Conservation (phyloP, 2,113 vertebrate genomes). For the Glareola pratincola region DNA sequence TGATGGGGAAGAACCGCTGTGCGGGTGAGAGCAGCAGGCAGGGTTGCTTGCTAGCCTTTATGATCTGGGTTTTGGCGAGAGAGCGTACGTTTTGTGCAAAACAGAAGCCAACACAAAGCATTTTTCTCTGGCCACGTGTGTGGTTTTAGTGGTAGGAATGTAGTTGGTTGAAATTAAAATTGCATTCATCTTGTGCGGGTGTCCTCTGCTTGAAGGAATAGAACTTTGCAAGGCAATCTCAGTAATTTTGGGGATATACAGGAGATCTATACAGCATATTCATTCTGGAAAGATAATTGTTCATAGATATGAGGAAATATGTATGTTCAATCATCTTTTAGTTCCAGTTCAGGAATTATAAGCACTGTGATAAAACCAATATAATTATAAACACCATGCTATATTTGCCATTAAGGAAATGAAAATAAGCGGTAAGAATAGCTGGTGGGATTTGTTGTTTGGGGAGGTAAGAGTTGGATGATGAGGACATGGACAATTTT, state of each 20-base stretch:
- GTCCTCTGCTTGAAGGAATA: background rate
- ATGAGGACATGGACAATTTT: background rate
- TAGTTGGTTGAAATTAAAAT: slow-evolving; percentile 28
- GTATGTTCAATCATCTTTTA: background rate
- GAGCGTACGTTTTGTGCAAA: background rate
- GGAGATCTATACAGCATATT: background rate
- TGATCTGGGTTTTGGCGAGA: background rate
- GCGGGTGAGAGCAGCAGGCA: background rate
- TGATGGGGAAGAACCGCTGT: background rate
- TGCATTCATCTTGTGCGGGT: background rate
- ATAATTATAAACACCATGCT: background rate
- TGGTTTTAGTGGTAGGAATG: background rate
- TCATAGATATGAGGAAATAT: background rate
- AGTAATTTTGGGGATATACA: background rate
- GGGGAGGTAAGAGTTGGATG: fast-evolving
- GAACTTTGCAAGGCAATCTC: background rate
- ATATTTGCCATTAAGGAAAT: background rate
- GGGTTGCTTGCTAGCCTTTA: background rate
- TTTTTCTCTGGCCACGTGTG: background rate
- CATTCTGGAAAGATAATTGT: background rate
- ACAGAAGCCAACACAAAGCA: background rate
- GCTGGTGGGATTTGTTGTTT: background rate
- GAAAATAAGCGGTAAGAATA: background rate
- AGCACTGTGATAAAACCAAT: background rate
- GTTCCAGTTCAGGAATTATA: background rate